Base-by-base conservation (phyloP, 2,113 vertebrate genomes). In the Vicugna pacos region DNA sequence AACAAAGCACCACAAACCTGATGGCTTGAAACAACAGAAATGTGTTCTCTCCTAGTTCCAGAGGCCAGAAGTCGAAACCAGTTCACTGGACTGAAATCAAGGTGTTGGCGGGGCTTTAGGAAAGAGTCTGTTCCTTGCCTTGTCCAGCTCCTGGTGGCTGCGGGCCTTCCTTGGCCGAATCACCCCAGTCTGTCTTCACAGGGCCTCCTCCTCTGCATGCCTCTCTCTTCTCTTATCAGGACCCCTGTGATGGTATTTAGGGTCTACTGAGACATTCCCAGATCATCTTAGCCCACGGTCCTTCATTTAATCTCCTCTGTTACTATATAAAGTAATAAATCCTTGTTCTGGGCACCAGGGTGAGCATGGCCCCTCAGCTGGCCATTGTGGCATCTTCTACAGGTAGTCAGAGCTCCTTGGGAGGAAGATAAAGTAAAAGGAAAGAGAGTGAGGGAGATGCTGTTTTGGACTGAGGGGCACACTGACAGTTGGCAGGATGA, bases 151-250 rank as follows among this genome's bases (percentile, higher is more conserved):
- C 56, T 46, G 15, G 54, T 3, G 54, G 65, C 20, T 0, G 54
- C 42, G 4, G 14, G 54, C n/a, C 2, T 42, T 24, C n/a, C 42
- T 15, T 6, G 65, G 46, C 35, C 5, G 16, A 13, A 0, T 17
- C 42, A 50, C 24, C 4, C 62, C 42, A 0, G 2, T 32, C 48
- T 8, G 35, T 14, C 56, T 46, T 48, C 30, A 35, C 35, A 17
- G 15, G 2, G 1, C 28, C 26, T 8, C 17, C 5, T 8, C 46
- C 42, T 35, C 52, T 5, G 2, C 12, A 12, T 12, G n/a, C 13
- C 91, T 20, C 19, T 28, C 64, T 14, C 32, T 28, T 22, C 12
- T 56, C 32, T 32, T 7, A 24, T 5, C 35, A 60, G 73, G 64
- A 72, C 32, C 0, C 28, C 72, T 0, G 9, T 6, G 62, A 52